Evolutionary conservation across 2,888 invertebrate species (phyloP).

Genomic region (Acrocera orbiculus): DNA sequence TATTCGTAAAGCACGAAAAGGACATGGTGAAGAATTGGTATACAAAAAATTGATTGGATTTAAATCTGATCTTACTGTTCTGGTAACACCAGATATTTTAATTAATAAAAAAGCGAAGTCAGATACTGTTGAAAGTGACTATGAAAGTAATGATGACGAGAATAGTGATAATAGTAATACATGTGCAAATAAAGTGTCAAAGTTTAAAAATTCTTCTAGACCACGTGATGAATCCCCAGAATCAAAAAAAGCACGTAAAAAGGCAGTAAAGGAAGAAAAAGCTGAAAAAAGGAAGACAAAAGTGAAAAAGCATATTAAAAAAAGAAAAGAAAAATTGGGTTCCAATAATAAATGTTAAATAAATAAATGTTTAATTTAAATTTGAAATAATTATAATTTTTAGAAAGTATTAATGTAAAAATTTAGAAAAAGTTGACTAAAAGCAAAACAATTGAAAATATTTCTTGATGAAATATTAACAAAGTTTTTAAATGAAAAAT

Average conservation of each 20-base stretch:
- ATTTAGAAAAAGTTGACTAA: too few species aligned
- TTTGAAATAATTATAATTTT: too few species aligned
- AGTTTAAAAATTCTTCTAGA: constrained; percentile 45
- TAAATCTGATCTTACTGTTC: constrained; percentile 59
- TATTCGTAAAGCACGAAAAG: constrained; percentile 58
- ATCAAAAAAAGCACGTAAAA: constrained; percentile 69
- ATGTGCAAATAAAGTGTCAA: constrained; percentile 30
- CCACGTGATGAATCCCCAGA: constrained; percentile 66
- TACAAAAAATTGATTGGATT: constrained; percentile 80
- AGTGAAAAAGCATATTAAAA: constrained; percentile 86
- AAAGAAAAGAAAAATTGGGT: constrained; percentile 68
- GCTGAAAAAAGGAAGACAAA: constrained; percentile 79
- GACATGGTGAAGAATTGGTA: constrained; percentile 51
- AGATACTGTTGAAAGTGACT: constrained; percentile 7
- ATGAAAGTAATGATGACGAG: constrained; percentile 6
- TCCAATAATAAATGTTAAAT: too few species aligned
- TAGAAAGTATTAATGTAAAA: too few species aligned
- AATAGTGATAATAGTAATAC: constrained; percentile 11
- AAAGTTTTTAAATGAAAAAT: too few species aligned
- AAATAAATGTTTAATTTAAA: too few species aligned
- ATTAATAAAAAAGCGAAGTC: constrained; percentile 29
- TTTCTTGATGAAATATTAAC: too few species aligned
- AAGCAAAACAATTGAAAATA: too few species aligned
- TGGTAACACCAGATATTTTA: constrained; percentile 48
- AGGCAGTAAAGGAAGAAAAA: constrained; percentile 70